phyloP scores from a whole-genome alignment of 2,797 vertebrate species.

The Cryptoprocta ferox region DNA sequence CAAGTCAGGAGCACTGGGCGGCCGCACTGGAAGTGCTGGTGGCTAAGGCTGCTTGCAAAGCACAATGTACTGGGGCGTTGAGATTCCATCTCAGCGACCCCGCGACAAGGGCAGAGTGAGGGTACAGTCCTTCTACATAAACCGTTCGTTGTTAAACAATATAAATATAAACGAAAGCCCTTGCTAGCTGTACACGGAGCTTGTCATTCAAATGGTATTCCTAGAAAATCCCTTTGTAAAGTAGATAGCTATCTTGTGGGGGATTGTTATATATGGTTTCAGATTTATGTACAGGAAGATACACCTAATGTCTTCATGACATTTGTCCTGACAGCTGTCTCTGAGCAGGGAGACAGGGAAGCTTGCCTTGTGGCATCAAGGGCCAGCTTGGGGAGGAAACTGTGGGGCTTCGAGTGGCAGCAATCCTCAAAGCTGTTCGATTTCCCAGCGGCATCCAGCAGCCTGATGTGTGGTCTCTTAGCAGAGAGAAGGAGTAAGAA shows the following conservation, averaged over 20 bases:
- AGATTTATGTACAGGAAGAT: not conserved
- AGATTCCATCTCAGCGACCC: not conserved
- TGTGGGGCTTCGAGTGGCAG: rapidly evolving
- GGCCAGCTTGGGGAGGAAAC: not conserved
- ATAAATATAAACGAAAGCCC: not conserved
- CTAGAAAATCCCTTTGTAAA: not conserved
- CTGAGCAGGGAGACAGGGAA: not conserved
- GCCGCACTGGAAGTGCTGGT: not conserved
- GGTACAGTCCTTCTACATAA: rapidly evolving
- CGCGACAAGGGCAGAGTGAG: not conserved
- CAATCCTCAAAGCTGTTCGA: rapidly evolving
- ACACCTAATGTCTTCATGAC: not conserved
- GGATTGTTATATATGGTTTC: not conserved
- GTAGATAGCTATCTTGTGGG: not conserved
- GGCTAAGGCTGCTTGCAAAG: not conserved
- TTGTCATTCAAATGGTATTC: not conserved
- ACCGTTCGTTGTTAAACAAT: not conserved
- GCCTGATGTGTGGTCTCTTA: not conserved
- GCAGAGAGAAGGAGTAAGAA: not conserved
- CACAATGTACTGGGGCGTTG: rapidly evolving
- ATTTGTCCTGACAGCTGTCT: not conserved
- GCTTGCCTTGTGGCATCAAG: not conserved
- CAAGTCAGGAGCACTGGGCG: not conserved
- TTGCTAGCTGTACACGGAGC: not conserved
- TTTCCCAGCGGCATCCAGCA: not conserved